Evolutionary conservation across 2,888 invertebrate species (phyloP), one percentile per base, ranked within the genome.

Genomic region (Chymomyza amoena): DNA sequence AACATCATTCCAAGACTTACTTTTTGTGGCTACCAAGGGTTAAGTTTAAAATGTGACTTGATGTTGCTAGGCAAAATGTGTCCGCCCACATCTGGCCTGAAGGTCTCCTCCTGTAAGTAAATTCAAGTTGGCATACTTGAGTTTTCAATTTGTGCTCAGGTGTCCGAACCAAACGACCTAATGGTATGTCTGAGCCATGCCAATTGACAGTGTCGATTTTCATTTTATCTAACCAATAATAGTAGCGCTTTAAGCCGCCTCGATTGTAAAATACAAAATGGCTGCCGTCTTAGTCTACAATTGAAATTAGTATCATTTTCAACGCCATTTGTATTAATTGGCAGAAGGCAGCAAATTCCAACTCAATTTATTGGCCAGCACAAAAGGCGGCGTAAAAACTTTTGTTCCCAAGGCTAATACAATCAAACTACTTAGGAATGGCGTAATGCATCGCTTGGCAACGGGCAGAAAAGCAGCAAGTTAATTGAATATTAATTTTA

Each of bases 401-500:
- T 76, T 73, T 63, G 62, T 64, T 63, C 59, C 54, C 39, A 13
- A 13, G 13, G 39, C 13, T 45, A 45, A 45, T 45, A 45, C 39
- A 45, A 45, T 45, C 39, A 45, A 45, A 45, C 13, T 10, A 13
- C 39, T 45, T 45, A 13, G 39, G 32, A 32, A 32, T 32, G 5
- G 13, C 13, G 39, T 45, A 13, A 45, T 4, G 39, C 6, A 45
- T 13, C 39, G 13, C 13, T 45, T 76, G 72, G 59, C 51, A 64
- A 57, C 20, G 13, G 25, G 57, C 16, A 16, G 20, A 7, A 36
- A 36, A 36, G 15, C 20, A 66, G 69, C 82, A 72, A 78, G 82
- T 84, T 84, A 83, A 83, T 87, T 83, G 82, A 80, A 84, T 82
- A 82, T 83, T 87, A 82, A 83, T 83, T 83, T 87, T 75, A 78